Evolutionary conservation across 1,140 invertebrate genomes (phyloP), one percentile per base, ranked within the genome.

Genomic region (Lasaia peninsularis): DNA sequence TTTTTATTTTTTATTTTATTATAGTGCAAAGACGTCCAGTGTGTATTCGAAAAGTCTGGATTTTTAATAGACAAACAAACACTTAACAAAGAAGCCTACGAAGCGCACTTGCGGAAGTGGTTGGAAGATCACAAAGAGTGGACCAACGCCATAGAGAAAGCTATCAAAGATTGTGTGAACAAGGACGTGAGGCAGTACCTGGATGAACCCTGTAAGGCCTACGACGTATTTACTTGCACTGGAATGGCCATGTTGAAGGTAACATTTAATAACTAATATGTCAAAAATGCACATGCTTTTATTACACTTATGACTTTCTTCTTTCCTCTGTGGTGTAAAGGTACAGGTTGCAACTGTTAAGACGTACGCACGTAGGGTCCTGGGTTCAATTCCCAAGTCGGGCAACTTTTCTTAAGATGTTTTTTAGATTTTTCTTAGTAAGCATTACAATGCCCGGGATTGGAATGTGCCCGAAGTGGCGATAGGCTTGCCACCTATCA

Each of bases 201-300:
- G 6, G 75, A 79, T 32, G 69, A 70, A 14, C 75, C 81, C 11
- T 88, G 86, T 61, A 80, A 70, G 20, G 83, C 86, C 0, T 88
- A 88, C 35, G 85, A 88, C 28, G 85, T 86, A 0, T 88, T 88
- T 21, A 78, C 80, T 12, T 88, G 85, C 31, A 88, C 85, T 5
- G 81, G 83, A 8, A 88, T 88, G 31, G 81, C 85, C 54, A 80
- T 88, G 75, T 52, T 88, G 16, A 88, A 88, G 77, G 85, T 86
- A 65, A n/a, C n/a, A n/a, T n/a, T n/a, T n/a, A n/a, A n/a, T n/a
- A n/a, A n/a, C n/a, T n/a, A n/a, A n/a, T n/a, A n/a, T n/a, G n/a
- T n/a, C n/a, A n/a, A n/a, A n/a, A n/a, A n/a, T n/a, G n/a, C n/a
- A n/a, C n/a, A n/a, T n/a, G n/a, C n/a, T n/a, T n/a, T n/a, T n/a